Conservation (phyloP, 2,888 invertebrate genomes). For the Neoitamus cyanurus region DNA sequence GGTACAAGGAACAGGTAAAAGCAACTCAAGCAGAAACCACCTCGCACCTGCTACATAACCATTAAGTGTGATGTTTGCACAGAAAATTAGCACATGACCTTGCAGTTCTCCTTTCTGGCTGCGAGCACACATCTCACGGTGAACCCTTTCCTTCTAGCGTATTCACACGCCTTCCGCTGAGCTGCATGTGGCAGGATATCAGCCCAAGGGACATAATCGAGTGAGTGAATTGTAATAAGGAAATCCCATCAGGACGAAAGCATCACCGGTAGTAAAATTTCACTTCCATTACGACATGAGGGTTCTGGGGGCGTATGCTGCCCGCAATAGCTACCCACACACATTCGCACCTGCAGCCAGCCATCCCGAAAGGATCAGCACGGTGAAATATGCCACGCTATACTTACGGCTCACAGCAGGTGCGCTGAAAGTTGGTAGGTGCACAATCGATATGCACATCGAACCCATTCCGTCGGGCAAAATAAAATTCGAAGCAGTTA, state of each 20-base stretch:
- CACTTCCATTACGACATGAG: not conserved
- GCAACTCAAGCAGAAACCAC: not conserved
- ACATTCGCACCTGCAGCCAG: not conserved
- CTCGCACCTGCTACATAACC: not conserved
- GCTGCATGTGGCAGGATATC: not conserved
- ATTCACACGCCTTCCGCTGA: not conserved
- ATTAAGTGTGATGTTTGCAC: not conserved
- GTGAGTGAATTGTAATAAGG: slow-evolving; percentile 5
- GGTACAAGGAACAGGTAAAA: not conserved
- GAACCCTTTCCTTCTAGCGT: not conserved
- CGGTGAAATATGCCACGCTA: not conserved
- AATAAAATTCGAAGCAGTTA: slow-evolving; percentile 32
- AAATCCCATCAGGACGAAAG: not conserved
- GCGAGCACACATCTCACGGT: not conserved
- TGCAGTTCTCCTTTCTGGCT: not conserved
- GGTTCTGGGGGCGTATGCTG: not conserved
- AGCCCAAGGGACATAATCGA: slow-evolving; percentile 5
- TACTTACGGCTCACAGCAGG: not conserved
- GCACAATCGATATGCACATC: not conserved
- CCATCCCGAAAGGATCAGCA: not conserved
- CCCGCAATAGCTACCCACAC: not conserved
- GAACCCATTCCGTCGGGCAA: not conserved
- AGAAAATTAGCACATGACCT: slow-evolving; percentile 1
- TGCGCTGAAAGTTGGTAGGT: not conserved
- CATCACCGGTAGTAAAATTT: not conserved